These are phyloP conservation scores for Dendropsophus ebraccatus DNA, from an alignment of 2,113 vertebrate species.

Conservation along the genomic window DNA sequence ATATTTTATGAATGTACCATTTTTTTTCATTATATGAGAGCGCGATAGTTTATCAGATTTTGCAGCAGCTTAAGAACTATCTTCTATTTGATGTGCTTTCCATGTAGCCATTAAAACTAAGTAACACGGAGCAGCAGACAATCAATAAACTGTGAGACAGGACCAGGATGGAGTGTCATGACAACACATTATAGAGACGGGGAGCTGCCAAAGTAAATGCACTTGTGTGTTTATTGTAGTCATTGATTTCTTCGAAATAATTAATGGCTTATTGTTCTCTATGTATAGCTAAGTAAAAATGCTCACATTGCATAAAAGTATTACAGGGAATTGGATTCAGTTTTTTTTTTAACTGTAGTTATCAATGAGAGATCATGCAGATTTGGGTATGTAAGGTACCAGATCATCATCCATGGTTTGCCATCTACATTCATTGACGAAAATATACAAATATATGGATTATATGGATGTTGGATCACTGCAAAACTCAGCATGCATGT, in stretches of 20 bases:
- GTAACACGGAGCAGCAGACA: background rate
- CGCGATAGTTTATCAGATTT: background rate
- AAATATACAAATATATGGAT: too few species aligned
- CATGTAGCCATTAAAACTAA: constrained; percentile 13
- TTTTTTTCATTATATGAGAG: background rate
- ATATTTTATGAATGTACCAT: constrained; percentile 9
- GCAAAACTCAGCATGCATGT: too few species aligned
- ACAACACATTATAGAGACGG: background rate
- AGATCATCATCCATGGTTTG: background rate
- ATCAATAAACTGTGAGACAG: constrained; percentile 8
- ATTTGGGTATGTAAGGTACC: background rate
- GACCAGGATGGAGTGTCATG: background rate
- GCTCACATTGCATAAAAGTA: background rate
- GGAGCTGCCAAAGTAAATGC: background rate
- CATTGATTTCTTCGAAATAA: background rate
- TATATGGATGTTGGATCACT: too few species aligned
- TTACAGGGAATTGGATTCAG: background rate
- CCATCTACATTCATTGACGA: background rate
- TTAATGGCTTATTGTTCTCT: background rate
- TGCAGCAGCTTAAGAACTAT: background rate
- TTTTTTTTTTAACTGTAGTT: background rate
- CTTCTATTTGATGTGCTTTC: constrained; percentile 1
- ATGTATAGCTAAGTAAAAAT: background rate
- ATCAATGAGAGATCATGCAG: background rate
- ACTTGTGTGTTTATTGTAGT: background rate